These are phyloP conservation scores for Danionella cerebrum DNA, from an alignment of 2,113 vertebrate species.

Conservation along the genomic window DNA sequence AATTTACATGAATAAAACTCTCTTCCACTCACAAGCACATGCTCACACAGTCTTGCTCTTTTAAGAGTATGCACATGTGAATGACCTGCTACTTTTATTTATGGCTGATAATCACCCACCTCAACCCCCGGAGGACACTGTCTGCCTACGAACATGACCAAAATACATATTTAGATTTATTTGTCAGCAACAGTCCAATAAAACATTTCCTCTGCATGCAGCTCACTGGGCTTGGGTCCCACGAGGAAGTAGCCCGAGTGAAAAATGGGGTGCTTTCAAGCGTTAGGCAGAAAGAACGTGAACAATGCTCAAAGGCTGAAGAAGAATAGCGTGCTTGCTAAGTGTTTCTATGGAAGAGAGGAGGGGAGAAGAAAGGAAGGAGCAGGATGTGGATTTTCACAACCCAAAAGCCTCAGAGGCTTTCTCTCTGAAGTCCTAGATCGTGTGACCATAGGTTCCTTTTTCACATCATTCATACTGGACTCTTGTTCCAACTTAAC, in stretches of 20 bases:
- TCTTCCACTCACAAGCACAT: background rate
- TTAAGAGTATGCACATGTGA: conserved; percentile 49
- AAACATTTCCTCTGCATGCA: conserved; percentile 66
- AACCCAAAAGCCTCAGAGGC: conserved; percentile 56
- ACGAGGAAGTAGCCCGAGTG: conserved; percentile 63
- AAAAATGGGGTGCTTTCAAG: conserved; percentile 68
- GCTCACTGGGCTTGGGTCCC: conserved; percentile 60
- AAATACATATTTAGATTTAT: conserved; percentile 76
- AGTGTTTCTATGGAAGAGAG: conserved; percentile 60
- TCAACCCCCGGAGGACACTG: conserved; percentile 54
- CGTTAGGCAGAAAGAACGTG: conserved; percentile 64
- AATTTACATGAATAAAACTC: too few relatives aligned
- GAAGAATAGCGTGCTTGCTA: conserved; percentile 53
- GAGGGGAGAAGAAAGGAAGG: conserved; percentile 51
- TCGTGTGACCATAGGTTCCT: conserved; percentile 50
- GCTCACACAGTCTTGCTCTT: background rate
- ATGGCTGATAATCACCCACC: conserved; percentile 65
- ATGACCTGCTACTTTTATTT: conserved; percentile 62
- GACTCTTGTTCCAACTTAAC: background rate
- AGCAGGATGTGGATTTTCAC: conserved; percentile 53
- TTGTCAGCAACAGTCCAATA: conserved; percentile 71
- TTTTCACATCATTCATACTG: background rate
- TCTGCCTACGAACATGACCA: conserved; percentile 61
- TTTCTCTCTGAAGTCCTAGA: conserved; percentile 48
- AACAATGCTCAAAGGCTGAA: conserved; percentile 60